Conservation (phyloP, 2,888 invertebrate genomes). For the Girardia tigrina region DNA sequence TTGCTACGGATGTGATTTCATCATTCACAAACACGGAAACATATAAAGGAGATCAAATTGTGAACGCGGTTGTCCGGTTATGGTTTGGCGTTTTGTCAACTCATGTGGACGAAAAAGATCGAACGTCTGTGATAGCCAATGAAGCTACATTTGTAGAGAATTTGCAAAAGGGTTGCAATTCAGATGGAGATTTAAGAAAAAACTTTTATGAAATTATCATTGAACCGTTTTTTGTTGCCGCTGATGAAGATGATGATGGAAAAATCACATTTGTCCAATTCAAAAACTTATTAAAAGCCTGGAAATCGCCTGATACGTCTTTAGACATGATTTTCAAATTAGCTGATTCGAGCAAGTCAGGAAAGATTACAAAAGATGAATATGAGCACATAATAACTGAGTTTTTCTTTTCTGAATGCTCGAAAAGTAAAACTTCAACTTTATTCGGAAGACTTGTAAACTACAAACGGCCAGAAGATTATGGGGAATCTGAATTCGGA, state of each 20-base stretch:
- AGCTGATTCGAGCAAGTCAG: constrained; percentile 10
- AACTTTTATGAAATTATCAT: constrained; percentile 34
- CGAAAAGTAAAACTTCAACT: constrained; percentile 14
- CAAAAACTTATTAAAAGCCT: constrained; percentile 31
- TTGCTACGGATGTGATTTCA: constrained; percentile 28
- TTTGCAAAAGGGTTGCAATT: not conserved
- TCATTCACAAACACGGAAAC: constrained; percentile 37
- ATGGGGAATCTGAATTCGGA: constrained; percentile 32
- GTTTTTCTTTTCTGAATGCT: constrained; percentile 35
- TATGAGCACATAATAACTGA: constrained; percentile 32
- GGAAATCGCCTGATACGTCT: constrained; percentile 31
- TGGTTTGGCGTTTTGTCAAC: constrained; percentile 32
- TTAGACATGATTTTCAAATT: constrained; percentile 34
- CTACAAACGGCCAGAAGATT: constrained; percentile 36
- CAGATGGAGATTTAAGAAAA: constrained; percentile 1
- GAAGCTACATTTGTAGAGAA: constrained; percentile 35
- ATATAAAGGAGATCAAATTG: constrained; percentile 31
- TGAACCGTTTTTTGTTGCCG: constrained; percentile 33
- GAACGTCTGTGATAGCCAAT: not conserved
- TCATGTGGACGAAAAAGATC: constrained; percentile 30
- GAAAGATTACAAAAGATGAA: constrained; percentile 29
- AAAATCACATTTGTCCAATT: constrained; percentile 34
- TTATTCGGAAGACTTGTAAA: constrained; percentile 36
- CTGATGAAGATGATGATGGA: constrained; percentile 35
- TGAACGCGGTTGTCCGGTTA: constrained; percentile 34